Evolutionary conservation across 1,140 invertebrate genomes (phyloP), one percentile per base, ranked within the genome.

Genomic region (Lucilia sericata): DNA sequence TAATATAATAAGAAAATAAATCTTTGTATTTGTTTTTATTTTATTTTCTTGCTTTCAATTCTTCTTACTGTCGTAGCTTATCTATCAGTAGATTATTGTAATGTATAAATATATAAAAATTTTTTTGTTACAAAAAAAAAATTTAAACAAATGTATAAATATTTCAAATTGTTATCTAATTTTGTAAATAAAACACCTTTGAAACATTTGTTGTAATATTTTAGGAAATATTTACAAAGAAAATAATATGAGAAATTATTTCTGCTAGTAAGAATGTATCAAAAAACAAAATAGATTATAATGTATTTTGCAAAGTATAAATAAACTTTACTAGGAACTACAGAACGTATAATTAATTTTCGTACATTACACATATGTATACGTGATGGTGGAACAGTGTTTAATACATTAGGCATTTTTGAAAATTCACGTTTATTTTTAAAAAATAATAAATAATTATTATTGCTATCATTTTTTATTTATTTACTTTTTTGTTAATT

Each of bases 171-270:
- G 5, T 70, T 70, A 70, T 70, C 65, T 21, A 2, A 70, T 70
- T 70, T 19, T 21, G 19, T 70, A 19, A 70, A 70, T 8, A 21
- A 70, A n/a, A 70, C 65, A 70, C 65, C 65, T 70, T 70, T 42
- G 42, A 7, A 42, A 42, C 42, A 8, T 7, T 42, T 42, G 5
- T 42, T 8, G 42, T 42, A 42, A 42, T 42, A 42, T 42, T 42
- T 12, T 7, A 70, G n/a, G n/a, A 70, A 21, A 21, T 70, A 21
- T 19, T 17, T 21, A 70, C 19, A 25, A 14, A 5, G 1, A 14
- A 60, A 60, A n/a, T 60, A n/a, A 60, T 60, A n/a, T 60, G 55
- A 60, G 7, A 60, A 60, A 60, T 60, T 60, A 60, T 60, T 60
- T 60, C 17, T n/a, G n/a, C n/a, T n/a, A n/a, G n/a, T n/a, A n/a